Evolutionary conservation across 2,797 vertebrate genomes (phyloP), one percentile per base, ranked within the genome.

Genomic region (Sphaeramia orbicularis): DNA sequence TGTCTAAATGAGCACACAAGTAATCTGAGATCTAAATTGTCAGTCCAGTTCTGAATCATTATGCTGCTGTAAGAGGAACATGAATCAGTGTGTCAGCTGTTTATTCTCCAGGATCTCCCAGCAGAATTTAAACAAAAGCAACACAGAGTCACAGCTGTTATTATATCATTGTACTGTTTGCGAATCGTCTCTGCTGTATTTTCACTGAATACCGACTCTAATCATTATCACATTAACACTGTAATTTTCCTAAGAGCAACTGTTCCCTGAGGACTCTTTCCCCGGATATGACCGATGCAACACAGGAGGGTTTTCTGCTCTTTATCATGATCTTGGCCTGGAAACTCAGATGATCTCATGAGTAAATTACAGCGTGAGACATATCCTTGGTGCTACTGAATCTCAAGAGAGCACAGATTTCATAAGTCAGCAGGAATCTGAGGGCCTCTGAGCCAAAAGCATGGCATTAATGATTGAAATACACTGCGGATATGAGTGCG

Each of bases 71-170:
- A 6, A 75, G 53, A 75, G 50, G 18, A 35, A 43, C 60, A 50
- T 68, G 55, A 80, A 71, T 79, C 64, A 72, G 21, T 73, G 53
- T 24, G 57, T 67, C 72, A 58, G 58, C 71, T 49, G 71, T 80
- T 80, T 65, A 81, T 65, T 63, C 63, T 19, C 38, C 54, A 50
- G 8, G 1, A 73, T 61, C 66, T 57, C 65, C 67, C 51, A 53
- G 44, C 18, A 72, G 74, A 57, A 56, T 70, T 75, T 50, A 83
- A 58, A 80, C 64, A 73, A 75, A 70, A 36, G 60, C 69, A 45
- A 19, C 48, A 58, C 8, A 24, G 61, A 86, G 57, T 70, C 56
- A 51, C 57, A 60, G 60, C 68, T 62, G 74, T 61, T 64, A 80
- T 78, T 67, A 71, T 74, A 52, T 76, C 48, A 65, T 35, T 71